Conservation (phyloP, 2,113 vertebrate genomes). For the Sarotherodon lohbergeri region DNA sequence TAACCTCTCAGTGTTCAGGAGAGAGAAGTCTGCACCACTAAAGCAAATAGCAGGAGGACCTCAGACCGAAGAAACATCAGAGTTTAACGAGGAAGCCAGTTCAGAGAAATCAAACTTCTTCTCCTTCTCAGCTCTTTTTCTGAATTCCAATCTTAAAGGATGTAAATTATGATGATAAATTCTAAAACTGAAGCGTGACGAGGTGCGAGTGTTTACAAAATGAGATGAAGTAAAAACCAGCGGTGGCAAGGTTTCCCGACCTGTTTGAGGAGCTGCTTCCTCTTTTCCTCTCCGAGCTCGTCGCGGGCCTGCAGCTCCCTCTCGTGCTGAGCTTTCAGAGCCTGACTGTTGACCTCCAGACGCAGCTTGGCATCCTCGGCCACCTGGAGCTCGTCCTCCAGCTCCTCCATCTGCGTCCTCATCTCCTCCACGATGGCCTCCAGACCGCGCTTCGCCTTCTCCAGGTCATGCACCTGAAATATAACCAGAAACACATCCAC, state of each 20-base stretch:
- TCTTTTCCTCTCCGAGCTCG: constrained; percentile 88
- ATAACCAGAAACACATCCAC: not conserved
- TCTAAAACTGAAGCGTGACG: accelerated
- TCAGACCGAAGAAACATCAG: not conserved
- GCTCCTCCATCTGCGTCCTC: constrained; percentile 88
- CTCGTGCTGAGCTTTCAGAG: constrained; percentile 84
- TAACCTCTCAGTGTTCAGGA: accelerated
- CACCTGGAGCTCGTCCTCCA: constrained; percentile 92
- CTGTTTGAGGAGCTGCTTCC: constrained; percentile 87
- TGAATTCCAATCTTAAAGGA: not conserved
- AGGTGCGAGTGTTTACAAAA: not conserved
- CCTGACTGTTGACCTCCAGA: constrained; percentile 91
- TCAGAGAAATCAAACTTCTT: not conserved
- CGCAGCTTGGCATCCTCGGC: constrained; percentile 91
- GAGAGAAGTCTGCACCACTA: not conserved
- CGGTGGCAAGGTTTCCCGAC: constrained; percentile 45
- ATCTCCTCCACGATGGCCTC: constrained; percentile 90
- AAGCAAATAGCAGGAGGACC: not conserved
- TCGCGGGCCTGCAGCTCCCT: constrained; percentile 86
- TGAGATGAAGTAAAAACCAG: not conserved
- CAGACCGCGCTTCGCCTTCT: constrained; percentile 88
- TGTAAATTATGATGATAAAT: not conserved
- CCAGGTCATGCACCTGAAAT: constrained; percentile 87
- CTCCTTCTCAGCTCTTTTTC: not conserved
- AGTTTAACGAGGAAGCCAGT: not conserved